Conservation (phyloP, 2,797 vertebrate genomes). For the Enteromius mattozi region DNA sequence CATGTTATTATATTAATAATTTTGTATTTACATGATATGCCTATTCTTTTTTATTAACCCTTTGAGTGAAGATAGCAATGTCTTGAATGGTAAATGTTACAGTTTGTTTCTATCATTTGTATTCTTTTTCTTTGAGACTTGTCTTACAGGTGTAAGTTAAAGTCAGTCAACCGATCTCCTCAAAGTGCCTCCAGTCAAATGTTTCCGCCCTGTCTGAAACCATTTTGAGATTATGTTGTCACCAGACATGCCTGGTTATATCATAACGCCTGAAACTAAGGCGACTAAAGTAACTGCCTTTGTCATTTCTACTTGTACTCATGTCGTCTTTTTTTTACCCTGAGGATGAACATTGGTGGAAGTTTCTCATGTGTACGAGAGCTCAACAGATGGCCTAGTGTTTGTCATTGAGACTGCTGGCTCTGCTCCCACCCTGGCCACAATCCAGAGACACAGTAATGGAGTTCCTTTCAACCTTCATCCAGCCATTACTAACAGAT, state of each 20-base stretch:
- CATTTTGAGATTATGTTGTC: slow-evolving; percentile 21
- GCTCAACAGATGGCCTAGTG: slow-evolving; percentile 56
- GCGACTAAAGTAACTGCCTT: slow-evolving; percentile 13
- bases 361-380: slow-evolving; percentile 51
- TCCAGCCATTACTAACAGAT: slow-evolving; percentile 47
- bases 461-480: slow-evolving; percentile 21
- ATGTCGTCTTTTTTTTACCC: slow-evolving; percentile 3
- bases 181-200: slow-evolving; percentile 20
- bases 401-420: slow-evolving; percentile 59
- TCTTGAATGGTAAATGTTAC: background rate
- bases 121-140: background rate
- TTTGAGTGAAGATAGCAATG: background rate
- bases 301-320: slow-evolving; percentile 31
- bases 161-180: slow-evolving; percentile 7
- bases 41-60: background rate
- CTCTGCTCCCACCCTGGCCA: slow-evolving; percentile 44
- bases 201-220: slow-evolving; percentile 1
- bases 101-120: background rate
- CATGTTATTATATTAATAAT: background rate
- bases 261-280: slow-evolving; percentile 22
- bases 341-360: background rate
- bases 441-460: slow-evolving; percentile 35
- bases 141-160: slow-evolving; percentile 4
- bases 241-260: background rate
- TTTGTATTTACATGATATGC: background rate